Base-by-base conservation (phyloP, 2,113 vertebrate species). In the Puffinus mauretanicus region DNA sequence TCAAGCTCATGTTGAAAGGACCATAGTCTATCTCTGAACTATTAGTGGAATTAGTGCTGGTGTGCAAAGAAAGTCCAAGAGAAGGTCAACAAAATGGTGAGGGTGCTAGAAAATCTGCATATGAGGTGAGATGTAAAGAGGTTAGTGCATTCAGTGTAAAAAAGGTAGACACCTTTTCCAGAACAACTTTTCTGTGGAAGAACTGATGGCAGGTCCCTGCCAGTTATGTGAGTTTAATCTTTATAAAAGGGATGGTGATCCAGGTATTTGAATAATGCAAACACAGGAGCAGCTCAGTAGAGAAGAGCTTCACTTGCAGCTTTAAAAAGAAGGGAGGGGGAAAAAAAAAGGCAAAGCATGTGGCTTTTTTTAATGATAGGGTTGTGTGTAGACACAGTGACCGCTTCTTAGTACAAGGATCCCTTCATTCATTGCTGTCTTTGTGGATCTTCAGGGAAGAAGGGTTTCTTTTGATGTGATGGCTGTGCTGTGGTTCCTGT, bases 301-400 rank as follows among this genome's bases (percentile, higher is more conserved):
- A 64, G 19, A 29, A 84, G 22, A 87, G 20, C 9, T 75, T 75
- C 8, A 16, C 15, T 40, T 80, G 9, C 12, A 61, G 18, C 38
- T 72, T 70, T 62, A 8, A 69, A 69, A 90, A 51, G 26, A 40
- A 38, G 42, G 42, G 42, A 15, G 42, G 42, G 42, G 19, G 10
- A 7, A 13, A 6, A 11, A 36, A 36, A 38, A 51, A 30, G 29
- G 29, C 42, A n/a, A 11, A 3, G 20, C 1, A 0, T 6, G 15
- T 22, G 19, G 38, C 4, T 34, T 70, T 62, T 76, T 84, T 44
- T 16, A 47, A 10, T 4, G 5, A 13, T 69, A 72, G 80, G 21
- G 17, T 22, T 78, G 24, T 58, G 11, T 42, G 9, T 66, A 25
- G 40, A 38, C 26, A 58, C 17, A 38, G 17, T 2, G 34, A 55